Base-by-base conservation (phyloP, 1,140 invertebrate species). In the Drosophila rhopaloa region DNA sequence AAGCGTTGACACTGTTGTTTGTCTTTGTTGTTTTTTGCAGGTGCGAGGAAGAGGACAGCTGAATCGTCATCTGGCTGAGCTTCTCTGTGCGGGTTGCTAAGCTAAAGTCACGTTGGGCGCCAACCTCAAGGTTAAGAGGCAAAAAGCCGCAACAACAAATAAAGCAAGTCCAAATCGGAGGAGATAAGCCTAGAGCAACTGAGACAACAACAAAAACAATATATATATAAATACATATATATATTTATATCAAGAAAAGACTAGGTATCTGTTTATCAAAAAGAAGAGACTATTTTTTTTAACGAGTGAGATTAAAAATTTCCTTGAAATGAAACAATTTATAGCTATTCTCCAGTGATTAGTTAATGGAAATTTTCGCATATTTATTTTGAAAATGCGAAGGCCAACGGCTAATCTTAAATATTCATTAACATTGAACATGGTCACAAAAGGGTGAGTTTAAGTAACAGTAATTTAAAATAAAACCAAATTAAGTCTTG, bases 41-140 rank as follows among this genome's bases (percentile, higher is more conserved):
- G 47, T 40, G 57, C 19, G 47, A 48, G 37, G 61, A 37, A n/a
- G 47, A 41, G 37, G 61, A 44, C 14, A 9, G 11, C 19, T 24
- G 32, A 27, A 27, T 38, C 41, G 35, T 13, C 44, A 35, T 35
- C 58, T 14, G 27, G 29, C 27, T n/a, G 19, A 19, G 56, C 58
- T 59, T 47, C 48, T 19, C n/a, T 29, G 47, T 55, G 59, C 62
- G 37, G 77, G 44, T 62, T 74, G 81, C 78, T 81, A 70, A 75
- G 68, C 75, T 67, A 72, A 72, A 81, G 74, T 86, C 82, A 86
- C 81, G 82, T 76, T 84, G 81, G 62, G 51, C 58, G 41, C 53
- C 79, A 78, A 71, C 75, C 61, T 61, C 78, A 85, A 82, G 82
- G 79, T 82, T 81, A 86, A 86, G 75, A 67, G 75, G 75, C 68